Evolutionary conservation across 1,140 invertebrate genomes (phyloP).

Genomic region (Micrasema minimum): DNA sequence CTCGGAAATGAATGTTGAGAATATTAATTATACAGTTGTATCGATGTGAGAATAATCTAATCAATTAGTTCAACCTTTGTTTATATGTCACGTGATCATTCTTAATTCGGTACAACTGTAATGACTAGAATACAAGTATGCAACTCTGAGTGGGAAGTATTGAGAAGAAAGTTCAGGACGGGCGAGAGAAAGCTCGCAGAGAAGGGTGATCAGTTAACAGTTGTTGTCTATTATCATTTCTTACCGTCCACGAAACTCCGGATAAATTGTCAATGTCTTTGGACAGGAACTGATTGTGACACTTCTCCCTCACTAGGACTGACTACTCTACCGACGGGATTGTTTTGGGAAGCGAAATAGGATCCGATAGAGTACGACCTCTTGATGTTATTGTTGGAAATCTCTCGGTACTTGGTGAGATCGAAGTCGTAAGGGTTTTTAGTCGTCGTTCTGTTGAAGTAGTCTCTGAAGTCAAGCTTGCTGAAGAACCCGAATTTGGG

Average conservation of each 20-base stretch:
- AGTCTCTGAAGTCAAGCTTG: slow-evolving; percentile 61
- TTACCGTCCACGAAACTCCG: slow-evolving; percentile 17
- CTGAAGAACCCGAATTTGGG: slow-evolving; percentile 59
- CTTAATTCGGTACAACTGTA: too few relatives aligned
- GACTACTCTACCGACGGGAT: slow-evolving; percentile 31
- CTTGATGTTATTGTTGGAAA: slow-evolving; percentile 62
- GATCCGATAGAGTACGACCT: slow-evolving; percentile 59
- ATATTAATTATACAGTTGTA: too few relatives aligned
- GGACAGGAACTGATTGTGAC: slow-evolving; percentile 35
- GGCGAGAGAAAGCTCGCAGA: not conserved
- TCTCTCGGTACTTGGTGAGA: slow-evolving; percentile 55
- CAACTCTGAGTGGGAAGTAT: not conserved
- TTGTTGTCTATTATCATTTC: not conserved
- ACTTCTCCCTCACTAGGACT: slow-evolving; percentile 41
- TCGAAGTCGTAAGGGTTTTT: slow-evolving; percentile 64
- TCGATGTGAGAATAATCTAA: too few relatives aligned
- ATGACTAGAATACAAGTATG: too few relatives aligned
- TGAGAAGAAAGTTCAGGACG: not conserved
- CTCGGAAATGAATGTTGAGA: too few relatives aligned
- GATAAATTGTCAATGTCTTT: not conserved
- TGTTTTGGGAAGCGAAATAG: slow-evolving; percentile 55
- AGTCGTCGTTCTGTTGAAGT: slow-evolving; percentile 60
- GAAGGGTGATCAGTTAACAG: not conserved
- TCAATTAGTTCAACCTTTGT: too few relatives aligned
- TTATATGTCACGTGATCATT: too few relatives aligned